Evolutionary conservation across 2,113 vertebrate genomes (phyloP), one percentile per base, ranked within the genome.

Genomic region (Myrmecobius fasciatus): DNA sequence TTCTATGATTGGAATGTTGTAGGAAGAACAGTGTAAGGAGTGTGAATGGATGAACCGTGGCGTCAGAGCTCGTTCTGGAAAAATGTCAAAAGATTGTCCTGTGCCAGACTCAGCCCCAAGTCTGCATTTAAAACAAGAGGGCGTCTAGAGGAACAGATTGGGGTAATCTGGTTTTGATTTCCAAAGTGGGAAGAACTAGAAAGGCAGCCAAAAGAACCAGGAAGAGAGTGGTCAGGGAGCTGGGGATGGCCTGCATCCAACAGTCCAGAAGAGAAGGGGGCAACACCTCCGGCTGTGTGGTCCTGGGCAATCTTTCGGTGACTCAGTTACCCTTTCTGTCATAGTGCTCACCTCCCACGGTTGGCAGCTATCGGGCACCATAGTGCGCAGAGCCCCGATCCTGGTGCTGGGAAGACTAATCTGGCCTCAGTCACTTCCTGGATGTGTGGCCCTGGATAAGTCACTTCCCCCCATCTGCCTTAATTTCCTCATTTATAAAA

Each of bases 31-130:
- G 10, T 67, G 67, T n/a, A 49, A 3, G 46, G 90, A 31, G 9
- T n/a, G 6, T 92, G 75, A 51, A 94, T 56, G 56, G 47, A 83
- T 8, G 53, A 75, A 94, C 2, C 7, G 94, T 94, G 31, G 90
- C 92, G 36, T 91, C 89, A 92, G 94, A 92, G 26, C 3, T 12
- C 8, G 0, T 28, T 51, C 52, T 54, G 43, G 28, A 91, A 93
- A 92, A 89, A 94, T 25, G 52, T 51, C 22, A 52, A 0, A 1
- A 46, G 89, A 94, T 94, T 90, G 48, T 90, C 90, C 91, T 53
- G 89, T 94, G 91, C 14, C 75, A 90, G 25, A 89, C 25, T 24
- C 53, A 12, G 43, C 24, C 92, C 43, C 94, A 52, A 48, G 14
- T 9, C 89, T 22, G 26, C 36, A 75, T 91, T 56, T 53, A 53